These are phyloP conservation scores for Siderastrea radians DNA, from an alignment of 92 coral and sea anemone genomes.

Conservation along the genomic window DNA sequence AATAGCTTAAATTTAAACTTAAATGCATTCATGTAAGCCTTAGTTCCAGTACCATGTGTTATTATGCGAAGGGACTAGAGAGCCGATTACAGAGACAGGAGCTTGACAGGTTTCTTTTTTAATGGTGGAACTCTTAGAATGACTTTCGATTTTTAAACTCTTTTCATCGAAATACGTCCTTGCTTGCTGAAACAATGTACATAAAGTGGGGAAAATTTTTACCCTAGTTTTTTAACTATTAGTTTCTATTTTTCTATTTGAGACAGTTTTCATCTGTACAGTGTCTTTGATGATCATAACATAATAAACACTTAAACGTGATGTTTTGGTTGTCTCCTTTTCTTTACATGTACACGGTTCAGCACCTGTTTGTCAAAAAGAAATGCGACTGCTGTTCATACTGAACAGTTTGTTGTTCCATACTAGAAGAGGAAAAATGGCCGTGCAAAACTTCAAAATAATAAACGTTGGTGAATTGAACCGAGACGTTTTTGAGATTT, in stretches of 20 bases:
- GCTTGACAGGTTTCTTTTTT: not conserved
- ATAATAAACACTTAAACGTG: slow-evolving; percentile 6
- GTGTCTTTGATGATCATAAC: not conserved
- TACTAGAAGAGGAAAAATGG: too few relatives aligned
- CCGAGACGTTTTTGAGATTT: too few relatives aligned
- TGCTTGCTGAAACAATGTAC: not conserved
- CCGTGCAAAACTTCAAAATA: too few relatives aligned
- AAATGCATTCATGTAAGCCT: not conserved
- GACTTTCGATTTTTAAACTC: not conserved
- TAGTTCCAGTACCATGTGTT: not conserved
- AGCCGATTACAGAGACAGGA: not conserved
- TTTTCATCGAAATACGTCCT: not conserved
- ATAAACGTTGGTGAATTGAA: too few relatives aligned
- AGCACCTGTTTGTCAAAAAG: too few relatives aligned
- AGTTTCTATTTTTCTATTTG: slow-evolving; percentile 39
- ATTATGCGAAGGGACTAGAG: not conserved
- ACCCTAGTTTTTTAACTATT: slow-evolving; percentile 3
- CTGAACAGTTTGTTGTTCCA: too few relatives aligned
- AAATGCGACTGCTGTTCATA: too few relatives aligned
- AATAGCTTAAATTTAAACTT: not conserved
- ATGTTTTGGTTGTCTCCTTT: not conserved
- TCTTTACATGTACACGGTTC: not conserved
- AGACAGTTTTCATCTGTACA: slow-evolving; percentile 19
- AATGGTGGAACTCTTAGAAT: not conserved
- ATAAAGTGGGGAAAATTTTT: not conserved